Conservation (phyloP, 2,888 invertebrate species). For the Hoplodrina ambigua region DNA sequence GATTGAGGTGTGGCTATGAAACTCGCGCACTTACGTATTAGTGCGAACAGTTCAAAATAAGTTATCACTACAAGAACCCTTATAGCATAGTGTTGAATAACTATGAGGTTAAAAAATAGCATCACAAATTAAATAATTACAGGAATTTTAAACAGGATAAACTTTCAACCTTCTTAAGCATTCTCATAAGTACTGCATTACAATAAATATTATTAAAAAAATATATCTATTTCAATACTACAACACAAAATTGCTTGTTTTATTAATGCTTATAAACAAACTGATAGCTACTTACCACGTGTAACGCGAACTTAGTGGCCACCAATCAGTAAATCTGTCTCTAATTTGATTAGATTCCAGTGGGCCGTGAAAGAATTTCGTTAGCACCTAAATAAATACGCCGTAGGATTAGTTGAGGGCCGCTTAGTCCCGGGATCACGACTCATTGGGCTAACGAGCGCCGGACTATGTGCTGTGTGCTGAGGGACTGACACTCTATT, state of each 20-base stretch:
- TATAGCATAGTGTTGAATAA: no score
- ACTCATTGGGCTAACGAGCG: conserved; percentile 25
- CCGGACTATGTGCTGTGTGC: background rate
- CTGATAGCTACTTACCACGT: background rate
- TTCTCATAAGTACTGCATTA: no score
- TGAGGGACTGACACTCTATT: conserved; percentile 1
- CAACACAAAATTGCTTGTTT: no score
- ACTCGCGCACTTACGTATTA: background rate
- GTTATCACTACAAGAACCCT: no score
- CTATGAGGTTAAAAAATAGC: no score
- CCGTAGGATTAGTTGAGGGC: conserved; percentile 40
- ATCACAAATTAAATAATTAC: no score
- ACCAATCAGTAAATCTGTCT: conserved; percentile 47
- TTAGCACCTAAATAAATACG: conserved; percentile 62
- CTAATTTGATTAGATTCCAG: conserved; percentile 64
- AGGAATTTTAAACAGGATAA: no score
- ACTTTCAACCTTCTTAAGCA: no score
- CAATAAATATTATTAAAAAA: no score
- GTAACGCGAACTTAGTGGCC: conserved; percentile 29
- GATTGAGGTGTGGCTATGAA: conserved; percentile 51
- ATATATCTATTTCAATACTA: no score
- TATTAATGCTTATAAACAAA: background rate
- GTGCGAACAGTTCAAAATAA: background rate
- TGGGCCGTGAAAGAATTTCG: conserved; percentile 60
- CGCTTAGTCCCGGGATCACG: conserved; percentile 20